Base-by-base conservation (phyloP, 2,113 vertebrate genomes). In the Nibea albiflora region DNA sequence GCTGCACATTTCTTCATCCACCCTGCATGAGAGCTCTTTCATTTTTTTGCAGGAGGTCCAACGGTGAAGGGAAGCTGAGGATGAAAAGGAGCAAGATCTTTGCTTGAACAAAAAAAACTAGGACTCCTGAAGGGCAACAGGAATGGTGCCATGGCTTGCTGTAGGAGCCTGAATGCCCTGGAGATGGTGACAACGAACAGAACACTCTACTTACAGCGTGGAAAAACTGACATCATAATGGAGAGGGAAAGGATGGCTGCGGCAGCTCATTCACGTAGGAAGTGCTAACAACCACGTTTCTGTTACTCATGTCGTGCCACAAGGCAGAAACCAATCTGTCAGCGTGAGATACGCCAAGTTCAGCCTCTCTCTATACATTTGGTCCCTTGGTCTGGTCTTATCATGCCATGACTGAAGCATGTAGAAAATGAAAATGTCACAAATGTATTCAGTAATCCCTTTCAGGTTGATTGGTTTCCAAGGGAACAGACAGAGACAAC, bases 121-220 rank as follows among this genome's bases (percentile, higher is more conserved):
- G 84, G 84, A 61, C 75, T 85, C 87, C 54, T 90, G 89, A 93
- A 92, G 93, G 90, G 85, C 90, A 86, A 81, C 57, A 57, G 49
- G 71, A 91, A 85, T 11, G 16, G 70, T 77, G 65, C 35, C 73
- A 47, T 49, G n/a, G 39, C 78, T 80, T 85, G 68, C 86, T 91
- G 65, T 47, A 60, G 72, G 78, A 77, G 73, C 73, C 77, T 78
- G 7, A 65, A 81, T 50, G 47, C 89, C 76, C 82, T 47, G 71
- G 77, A 90, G 90, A 85, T 47, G 35, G 26, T 70, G 72, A 31
- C 39, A 63, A 49, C 24, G 47, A 88, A 58, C 47, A 73, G 56
- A 46, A 67, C 35, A 53, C 26, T 73, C 57, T 52, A 35, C 22
- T 76, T 52, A 49, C 50, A 69, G 56, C 24, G 50, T 14, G 10